These are phyloP conservation scores for Necrosyrtes monachus DNA, from an alignment of 2,797 vertebrate genomes.

Conservation along the genomic window DNA sequence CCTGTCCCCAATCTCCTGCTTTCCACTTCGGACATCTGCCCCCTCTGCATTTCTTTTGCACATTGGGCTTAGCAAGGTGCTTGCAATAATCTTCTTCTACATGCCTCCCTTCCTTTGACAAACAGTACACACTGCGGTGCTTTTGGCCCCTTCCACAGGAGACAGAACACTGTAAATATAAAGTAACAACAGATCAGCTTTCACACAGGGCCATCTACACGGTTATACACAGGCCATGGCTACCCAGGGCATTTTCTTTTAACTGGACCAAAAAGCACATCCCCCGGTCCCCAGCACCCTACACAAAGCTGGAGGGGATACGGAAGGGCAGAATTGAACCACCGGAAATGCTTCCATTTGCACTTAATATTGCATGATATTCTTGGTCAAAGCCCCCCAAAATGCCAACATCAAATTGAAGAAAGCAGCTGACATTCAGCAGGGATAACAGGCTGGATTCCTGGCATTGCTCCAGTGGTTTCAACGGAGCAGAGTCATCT, in stretches of 20 bases:
- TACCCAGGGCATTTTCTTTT: not conserved
- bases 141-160: slow-evolving; percentile 92
- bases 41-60: slow-evolving; percentile 88
- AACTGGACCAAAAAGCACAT: not conserved
- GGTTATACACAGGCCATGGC: not conserved
- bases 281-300: not conserved
- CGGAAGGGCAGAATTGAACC: not conserved
- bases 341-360: not conserved
- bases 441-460: slow-evolving; percentile 25
- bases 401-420: not conserved
- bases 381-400: not conserved
- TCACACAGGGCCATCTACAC: not conserved
- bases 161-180: slow-evolving; percentile 88
- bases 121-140: slow-evolving; percentile 87
- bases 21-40: slow-evolving; percentile 93
- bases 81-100: slow-evolving; percentile 88
- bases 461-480: not conserved
- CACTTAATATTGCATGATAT: not conserved
- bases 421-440: slow-evolving; percentile 44
- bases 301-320: not conserved
- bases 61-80: slow-evolving; percentile 83
- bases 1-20: slow-evolving; percentile 92
- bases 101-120: slow-evolving; percentile 83
- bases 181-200: slow-evolving; percentile 71
- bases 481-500: slow-evolving; percentile 29